Evolutionary conservation across 2,888 invertebrate genomes (phyloP), one percentile per base, ranked within the genome.

Genomic region (Brassicogethes aeneus): DNA sequence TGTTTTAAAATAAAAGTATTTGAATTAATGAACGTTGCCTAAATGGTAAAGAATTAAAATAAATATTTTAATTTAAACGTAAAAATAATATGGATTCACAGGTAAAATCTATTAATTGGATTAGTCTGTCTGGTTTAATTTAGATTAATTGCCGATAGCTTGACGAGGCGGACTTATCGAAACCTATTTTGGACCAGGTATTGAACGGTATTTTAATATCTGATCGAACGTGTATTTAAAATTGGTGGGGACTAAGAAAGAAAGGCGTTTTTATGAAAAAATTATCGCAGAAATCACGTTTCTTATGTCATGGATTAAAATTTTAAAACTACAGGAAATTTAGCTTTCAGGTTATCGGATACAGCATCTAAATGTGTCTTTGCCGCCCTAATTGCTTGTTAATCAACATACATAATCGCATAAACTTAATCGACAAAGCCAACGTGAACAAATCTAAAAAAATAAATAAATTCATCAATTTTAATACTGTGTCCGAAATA

Each of bases 61-160:
- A n/a, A n/a, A n/a, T n/a, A n/a, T n/a, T n/a, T n/a, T n/a, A n/a
- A n/a, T n/a, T n/a, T n/a, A n/a, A n/a, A n/a, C n/a, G n/a, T 33
- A 39, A 23, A 23, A 23, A 23, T 23, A 23, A 47, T 41, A 45
- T 47, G 43, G 47, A 47, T 46, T 43, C 43, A 31, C 38, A 40
- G 44, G 48, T 48, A 47, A 35, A 50, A 56, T 61, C 59, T 61
- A 61, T 62, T 61, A 61, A 61, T 62, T 61, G 59, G 61, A 58
- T 59, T 60, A 59, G 59, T 60, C 59, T 60, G 62, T 59, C 60
- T 51, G 53, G 55, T 55, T 62, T 61, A 61, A 62, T 64, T 62
- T 64, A 62, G 64, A 64, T 64, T 64, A 64, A 64, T 64, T 62
- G 61, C 59, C 59, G 63, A 62, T 62, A 62, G 59, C 54, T 56